Evolutionary conservation across 2,113 vertebrate species (phyloP), one percentile per base, ranked within the genome.

Genomic region (Bubalus kerabau): DNA sequence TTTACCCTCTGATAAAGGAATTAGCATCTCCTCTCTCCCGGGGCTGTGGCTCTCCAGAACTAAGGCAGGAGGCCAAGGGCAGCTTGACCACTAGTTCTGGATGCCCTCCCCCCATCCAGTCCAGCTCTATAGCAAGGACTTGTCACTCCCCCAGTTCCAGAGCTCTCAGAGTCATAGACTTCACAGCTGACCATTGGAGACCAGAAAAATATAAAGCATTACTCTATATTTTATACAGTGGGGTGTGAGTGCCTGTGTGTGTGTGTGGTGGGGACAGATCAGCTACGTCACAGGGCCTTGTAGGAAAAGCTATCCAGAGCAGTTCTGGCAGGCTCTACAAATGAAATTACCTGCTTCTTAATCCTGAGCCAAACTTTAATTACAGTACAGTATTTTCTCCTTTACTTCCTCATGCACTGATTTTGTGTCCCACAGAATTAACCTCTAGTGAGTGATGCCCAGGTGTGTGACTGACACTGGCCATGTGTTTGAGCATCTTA

Each of bases 1-100:
- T 97, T 94, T 93, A 97, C 97, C 89, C 93, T 97, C 78, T 23
- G 52, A 94, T 96, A 80, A 90, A 94, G 71, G 91, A 87, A 97
- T 92, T n/a, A 87, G 83, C 89, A 94, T 96, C 71, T 98, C 62
- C 30, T 87, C 83, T 97, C 87, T 92, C 82, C 30, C 2, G 32
- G 94, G 92, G 67, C 30, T 46, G 52, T 50, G 52, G 50, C 62
- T 90, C 59, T 96, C 83, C 15, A 64, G 92, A 64, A 85, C 23
- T 12, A 43, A 96, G 43, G 67, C 84, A 64, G 85, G 92, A 88
- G 40, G 76, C 57, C 96, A 89, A 74, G 21, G 17, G 56, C 87
- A 67, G 36, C 60, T 57, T 80, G 95, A 74, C 88, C 64, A 83
- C 92, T 46, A 26, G 43, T 81, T 82, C 76, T 14, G 74, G 71